phyloP scores from a whole-genome alignment of 2,797 vertebrate species.

The Brachyalestes nurse region DNA sequence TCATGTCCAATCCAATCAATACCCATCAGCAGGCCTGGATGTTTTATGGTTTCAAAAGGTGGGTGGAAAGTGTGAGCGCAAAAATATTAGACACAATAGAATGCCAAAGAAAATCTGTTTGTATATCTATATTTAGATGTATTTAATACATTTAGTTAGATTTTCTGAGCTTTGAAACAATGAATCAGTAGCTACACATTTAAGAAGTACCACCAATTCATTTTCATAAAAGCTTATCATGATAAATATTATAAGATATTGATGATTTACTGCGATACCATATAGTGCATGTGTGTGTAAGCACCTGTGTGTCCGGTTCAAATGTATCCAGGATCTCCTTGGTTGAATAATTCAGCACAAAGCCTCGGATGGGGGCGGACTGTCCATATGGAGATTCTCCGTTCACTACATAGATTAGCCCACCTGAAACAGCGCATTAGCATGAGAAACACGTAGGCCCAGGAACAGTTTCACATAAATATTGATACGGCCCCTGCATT shows the following conservation, averaged over 20 bases:
- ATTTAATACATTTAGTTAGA: too few species aligned
- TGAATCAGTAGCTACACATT: too few species aligned
- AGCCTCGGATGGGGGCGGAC: conserved; percentile 82
- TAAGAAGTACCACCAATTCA: too few species aligned
- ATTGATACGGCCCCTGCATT: conserved; percentile 31
- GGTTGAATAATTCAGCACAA: conserved; percentile 91
- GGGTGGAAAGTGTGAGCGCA: neutral
- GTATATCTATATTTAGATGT: neutral
- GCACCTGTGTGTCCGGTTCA: conserved; percentile 86
- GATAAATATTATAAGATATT: too few species aligned
- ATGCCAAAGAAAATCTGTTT: too few species aligned
- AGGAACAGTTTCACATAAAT: conserved; percentile 26
- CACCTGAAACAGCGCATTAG: conserved; percentile 76
- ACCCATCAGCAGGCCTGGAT: neutral
- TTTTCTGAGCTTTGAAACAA: too few species aligned
- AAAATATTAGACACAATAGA: neutral
- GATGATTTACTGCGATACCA: too few species aligned
- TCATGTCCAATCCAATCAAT: neutral
- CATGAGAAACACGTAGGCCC: conserved; percentile 18
- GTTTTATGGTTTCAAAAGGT: neutral
- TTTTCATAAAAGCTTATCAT: too few species aligned
- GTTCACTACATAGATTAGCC: conserved; percentile 90
- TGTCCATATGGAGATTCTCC: conserved; percentile 80
- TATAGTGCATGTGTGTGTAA: conserved; percentile 11
- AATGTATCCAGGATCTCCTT: conserved; percentile 90